Percentiles rank a stretch among this genome's conserved stretches.
phyloP scores from a whole-genome alignment of 1,140 invertebrate species.

The Drosophila malerkotliana region DNA sequence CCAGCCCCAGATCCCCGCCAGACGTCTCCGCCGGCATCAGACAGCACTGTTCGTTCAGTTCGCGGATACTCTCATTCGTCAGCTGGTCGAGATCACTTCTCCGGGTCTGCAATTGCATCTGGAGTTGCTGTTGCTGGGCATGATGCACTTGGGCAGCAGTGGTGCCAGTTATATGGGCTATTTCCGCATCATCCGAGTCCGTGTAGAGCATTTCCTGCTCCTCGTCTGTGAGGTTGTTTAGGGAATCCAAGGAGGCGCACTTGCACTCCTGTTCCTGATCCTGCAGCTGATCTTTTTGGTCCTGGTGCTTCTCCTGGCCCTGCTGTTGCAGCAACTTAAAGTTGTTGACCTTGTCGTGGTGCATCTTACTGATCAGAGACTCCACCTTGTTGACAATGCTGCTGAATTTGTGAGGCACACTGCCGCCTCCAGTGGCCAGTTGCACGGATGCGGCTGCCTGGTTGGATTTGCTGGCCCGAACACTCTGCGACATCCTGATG shows the following conservation, averaged over 20 bases:
- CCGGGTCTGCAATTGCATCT: constrained; percentile 52
- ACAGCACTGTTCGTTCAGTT: constrained; percentile 76
- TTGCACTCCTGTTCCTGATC: constrained; percentile 60
- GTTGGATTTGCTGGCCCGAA: constrained; percentile 60
- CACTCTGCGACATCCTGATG: constrained; percentile 65
- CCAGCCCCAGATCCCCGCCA: constrained; percentile 11
- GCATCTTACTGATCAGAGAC: constrained; percentile 83
- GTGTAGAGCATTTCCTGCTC: constrained; percentile 70
- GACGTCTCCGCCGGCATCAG: constrained; percentile 11
- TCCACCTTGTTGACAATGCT: constrained; percentile 82
- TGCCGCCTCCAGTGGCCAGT: constrained; percentile 26
- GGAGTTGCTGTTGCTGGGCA: constrained; percentile 49
- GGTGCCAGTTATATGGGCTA: constrained; percentile 81
- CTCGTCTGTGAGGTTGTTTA: constrained; percentile 87
- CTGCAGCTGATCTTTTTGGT: constrained; percentile 5
- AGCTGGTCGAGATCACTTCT: constrained; percentile 80
- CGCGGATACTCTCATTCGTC: constrained; percentile 75
- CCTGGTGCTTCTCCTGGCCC: constrained; percentile 27
- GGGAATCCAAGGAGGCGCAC: constrained; percentile 87
- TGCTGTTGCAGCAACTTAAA: constrained; percentile 65
- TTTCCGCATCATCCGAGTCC: constrained; percentile 82
- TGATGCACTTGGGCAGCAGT: constrained; percentile 81
- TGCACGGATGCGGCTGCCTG: constrained; percentile 30
- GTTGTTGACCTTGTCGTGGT: constrained; percentile 76
- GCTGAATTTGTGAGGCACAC: constrained; percentile 72